phyloP scores from a whole-genome alignment of 2,113 vertebrate species.

The Psittacus erithacus region DNA sequence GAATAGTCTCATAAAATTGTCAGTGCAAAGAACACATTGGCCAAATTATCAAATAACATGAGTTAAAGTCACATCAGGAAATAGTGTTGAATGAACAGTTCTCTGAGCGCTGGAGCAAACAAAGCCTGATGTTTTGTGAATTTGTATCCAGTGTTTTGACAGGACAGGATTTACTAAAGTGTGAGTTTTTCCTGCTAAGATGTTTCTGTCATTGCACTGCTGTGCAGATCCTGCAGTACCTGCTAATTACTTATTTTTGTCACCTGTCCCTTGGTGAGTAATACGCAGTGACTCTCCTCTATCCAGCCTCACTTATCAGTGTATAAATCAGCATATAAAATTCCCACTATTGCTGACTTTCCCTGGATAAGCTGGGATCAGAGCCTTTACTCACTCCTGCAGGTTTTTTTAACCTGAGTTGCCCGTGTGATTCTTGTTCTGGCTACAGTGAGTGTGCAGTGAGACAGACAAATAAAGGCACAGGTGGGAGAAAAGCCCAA shows the following conservation, averaged over 20 bases:
- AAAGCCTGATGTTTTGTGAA: neutral
- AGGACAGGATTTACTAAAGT: neutral
- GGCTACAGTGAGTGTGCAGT: neutral
- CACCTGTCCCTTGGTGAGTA: neutral
- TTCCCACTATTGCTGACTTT: neutral
- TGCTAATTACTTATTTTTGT: neutral
- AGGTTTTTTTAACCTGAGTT: neutral
- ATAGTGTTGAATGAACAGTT: neutral
- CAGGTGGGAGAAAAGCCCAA: neutral
- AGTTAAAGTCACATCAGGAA: neutral
- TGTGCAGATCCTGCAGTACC: neutral
- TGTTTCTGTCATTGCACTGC: neutral
- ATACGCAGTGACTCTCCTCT: neutral
- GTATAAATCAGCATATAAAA: neutral
- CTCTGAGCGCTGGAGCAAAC: neutral
- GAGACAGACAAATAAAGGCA: neutral
- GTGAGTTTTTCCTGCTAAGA: neutral
- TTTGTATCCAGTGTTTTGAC: neutral
- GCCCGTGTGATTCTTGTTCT: neutral
- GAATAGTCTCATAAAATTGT: neutral
- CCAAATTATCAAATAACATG: neutral
- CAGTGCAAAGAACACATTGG: neutral
- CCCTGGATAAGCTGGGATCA: neutral
- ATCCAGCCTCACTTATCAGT: neutral
- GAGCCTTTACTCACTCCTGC: neutral